These are phyloP conservation scores for Octodon degus DNA, from an alignment of 2,113 vertebrate genomes.

Conservation along the genomic window DNA sequence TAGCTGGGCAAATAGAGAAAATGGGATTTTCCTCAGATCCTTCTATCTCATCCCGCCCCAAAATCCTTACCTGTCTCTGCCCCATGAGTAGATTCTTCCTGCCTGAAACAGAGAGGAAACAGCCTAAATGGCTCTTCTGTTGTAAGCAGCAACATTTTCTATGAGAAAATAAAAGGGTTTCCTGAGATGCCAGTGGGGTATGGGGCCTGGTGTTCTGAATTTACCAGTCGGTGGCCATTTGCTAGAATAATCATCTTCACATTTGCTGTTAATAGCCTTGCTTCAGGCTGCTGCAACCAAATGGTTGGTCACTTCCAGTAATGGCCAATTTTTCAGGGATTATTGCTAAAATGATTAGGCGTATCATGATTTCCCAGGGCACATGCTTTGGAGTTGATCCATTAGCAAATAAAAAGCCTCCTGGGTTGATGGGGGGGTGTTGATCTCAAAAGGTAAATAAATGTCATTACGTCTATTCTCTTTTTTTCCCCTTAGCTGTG, in stretches of 20 bases:
- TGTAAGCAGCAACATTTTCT: slow-evolving; percentile 43
- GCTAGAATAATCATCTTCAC: slow-evolving; percentile 68
- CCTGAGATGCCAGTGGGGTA: slow-evolving; percentile 18
- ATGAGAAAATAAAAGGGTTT: slow-evolving; percentile 48
- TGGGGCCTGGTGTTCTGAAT: slow-evolving; percentile 31
- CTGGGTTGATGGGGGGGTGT: not conserved
- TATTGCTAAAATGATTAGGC: slow-evolving; percentile 66
- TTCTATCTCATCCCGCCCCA: not conserved
- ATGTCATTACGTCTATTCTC: not conserved
- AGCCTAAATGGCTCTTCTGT: not conserved
- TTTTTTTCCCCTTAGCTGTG: not conserved
- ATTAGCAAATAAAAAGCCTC: slow-evolving; percentile 68
- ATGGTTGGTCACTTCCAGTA: slow-evolving; percentile 61
- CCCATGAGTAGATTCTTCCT: not conserved
- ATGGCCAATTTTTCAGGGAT: slow-evolving; percentile 56
- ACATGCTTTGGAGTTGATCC: slow-evolving; percentile 23
- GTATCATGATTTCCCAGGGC: slow-evolving; percentile 23
- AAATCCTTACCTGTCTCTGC: not conserved
- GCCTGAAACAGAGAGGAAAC: slow-evolving; percentile 31
- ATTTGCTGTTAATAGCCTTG: slow-evolving; percentile 68
- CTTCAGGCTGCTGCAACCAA: slow-evolving; percentile 65
- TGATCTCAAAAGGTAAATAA: slow-evolving; percentile 45
- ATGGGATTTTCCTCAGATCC: not conserved
- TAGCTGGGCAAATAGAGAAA: not conserved
- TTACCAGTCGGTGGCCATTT: slow-evolving; percentile 45